Conservation (phyloP, 1,140 invertebrate genomes). For the Drosophila kikkawai region DNA sequence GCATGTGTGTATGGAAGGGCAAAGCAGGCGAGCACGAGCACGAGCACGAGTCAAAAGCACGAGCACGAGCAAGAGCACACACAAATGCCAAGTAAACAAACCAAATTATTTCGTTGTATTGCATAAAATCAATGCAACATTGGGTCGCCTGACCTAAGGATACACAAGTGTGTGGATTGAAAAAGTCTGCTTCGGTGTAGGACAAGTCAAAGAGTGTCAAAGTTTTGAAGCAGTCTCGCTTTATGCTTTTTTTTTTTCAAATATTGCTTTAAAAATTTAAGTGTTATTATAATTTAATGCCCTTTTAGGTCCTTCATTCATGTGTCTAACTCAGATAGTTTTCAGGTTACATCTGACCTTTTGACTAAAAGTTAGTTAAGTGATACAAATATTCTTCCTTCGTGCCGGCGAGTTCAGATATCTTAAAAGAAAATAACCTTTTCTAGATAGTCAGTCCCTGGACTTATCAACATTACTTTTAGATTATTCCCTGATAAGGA, state of each 20-base stretch:
- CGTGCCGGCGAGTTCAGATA: no score
- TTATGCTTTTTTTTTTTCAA: no score
- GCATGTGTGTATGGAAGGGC: neutral
- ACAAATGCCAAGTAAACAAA: slow-evolving; percentile 21
- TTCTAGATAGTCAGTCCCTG: neutral
- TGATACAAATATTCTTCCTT: no score
- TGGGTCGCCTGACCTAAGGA: slow-evolving; percentile 17
- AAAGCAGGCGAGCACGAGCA: slow-evolving; percentile 1
- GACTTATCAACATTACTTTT: neutral
- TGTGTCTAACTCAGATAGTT: neutral
- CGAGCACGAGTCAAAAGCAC: neutral
- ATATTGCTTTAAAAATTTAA: neutral
- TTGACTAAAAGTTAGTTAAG: neutral
- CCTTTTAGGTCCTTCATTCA: no score
- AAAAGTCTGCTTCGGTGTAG: neutral
- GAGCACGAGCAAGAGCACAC: slow-evolving; percentile 3
- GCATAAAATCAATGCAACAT: slow-evolving; percentile 22
- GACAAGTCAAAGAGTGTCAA: neutral
- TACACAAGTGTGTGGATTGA: slow-evolving; percentile 17
- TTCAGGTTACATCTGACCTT: neutral
- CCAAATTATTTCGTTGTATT: slow-evolving; percentile 22
- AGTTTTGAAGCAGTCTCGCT: neutral
- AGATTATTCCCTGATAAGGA: neutral
- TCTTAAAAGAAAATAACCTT: no score
- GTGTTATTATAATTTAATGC: neutral